Percentiles rank a stretch among this genome's conserved stretches.
Evolutionary conservation across 2,797 vertebrate species (phyloP).

Genomic region (Chrosomus eos): DNA sequence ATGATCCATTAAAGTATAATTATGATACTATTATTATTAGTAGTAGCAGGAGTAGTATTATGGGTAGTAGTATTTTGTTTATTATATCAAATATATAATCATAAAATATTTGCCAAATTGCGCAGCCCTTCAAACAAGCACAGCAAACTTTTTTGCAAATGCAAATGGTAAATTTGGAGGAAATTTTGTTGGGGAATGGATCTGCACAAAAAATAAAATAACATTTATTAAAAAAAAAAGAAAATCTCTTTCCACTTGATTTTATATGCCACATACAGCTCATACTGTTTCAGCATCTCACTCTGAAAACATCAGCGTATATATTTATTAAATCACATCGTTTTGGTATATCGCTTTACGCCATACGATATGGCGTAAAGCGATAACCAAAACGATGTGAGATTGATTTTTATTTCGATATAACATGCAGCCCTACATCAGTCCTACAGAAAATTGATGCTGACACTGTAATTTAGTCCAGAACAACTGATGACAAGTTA

Average conservation of each 20-base stretch:
- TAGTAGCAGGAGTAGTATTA: rapidly evolving
- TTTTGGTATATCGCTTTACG: background rate
- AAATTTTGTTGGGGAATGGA: background rate
- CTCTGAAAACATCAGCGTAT: background rate
- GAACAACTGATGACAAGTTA: background rate
- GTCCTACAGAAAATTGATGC: background rate
- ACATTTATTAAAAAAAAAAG: background rate
- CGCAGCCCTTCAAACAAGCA: background rate
- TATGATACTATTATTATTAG: background rate
- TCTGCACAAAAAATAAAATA: background rate
- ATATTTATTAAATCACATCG: background rate
- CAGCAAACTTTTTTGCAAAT: background rate
- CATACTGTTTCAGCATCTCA: background rate
- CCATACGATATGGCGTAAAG: no score
- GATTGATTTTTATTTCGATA: background rate
- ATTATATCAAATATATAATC: background rate
- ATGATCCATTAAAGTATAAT: background rate
- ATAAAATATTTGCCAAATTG: background rate
- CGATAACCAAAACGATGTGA: no score
- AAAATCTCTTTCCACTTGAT: background rate
- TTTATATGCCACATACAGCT: background rate
- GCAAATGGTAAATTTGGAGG: background rate
- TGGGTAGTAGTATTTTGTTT: background rate
- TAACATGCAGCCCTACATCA: no score
- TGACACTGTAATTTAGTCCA: background rate